These are phyloP conservation scores for Phenganax marumi DNA, from an alignment of 92 coral and sea anemone genomes.

Conservation along the genomic window DNA sequence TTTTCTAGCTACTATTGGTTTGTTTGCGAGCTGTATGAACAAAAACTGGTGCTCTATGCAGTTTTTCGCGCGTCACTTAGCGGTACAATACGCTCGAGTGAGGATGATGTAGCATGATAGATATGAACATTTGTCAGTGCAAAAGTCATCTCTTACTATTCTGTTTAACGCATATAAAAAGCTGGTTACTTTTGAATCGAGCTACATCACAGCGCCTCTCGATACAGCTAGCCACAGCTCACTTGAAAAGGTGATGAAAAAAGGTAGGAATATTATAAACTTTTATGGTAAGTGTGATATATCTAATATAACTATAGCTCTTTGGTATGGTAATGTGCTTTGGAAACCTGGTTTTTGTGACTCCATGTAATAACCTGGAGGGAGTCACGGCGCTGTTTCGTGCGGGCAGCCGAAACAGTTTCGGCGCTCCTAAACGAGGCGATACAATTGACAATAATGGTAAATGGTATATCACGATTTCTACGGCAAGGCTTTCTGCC, in stretches of 20 bases:
- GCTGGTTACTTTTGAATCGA: neutral
- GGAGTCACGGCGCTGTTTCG: no score
- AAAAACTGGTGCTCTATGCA: constrained; percentile 16
- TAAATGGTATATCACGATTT: no score
- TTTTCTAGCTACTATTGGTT: neutral
- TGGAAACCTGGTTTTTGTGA: neutral
- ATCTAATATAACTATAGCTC: neutral
- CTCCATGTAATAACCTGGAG: neutral
- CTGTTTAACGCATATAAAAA: neutral
- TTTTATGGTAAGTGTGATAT: neutral
- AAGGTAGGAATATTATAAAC: neutral
- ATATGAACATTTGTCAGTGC: constrained; percentile 21
- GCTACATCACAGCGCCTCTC: constrained; percentile 11
- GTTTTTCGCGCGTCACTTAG: neutral
- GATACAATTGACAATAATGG: no score
- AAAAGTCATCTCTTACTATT: neutral
- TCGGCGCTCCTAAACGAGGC: no score
- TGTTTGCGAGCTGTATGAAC: neutral
- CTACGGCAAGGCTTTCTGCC: no score
- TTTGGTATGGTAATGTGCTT: neutral
- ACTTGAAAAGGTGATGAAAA: neutral
- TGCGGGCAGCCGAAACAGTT: no score
- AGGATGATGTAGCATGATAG: constrained; percentile 25
- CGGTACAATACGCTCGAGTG: neutral
- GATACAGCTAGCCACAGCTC: neutral